These are phyloP conservation scores for Brassicogethes aeneus DNA, from an alignment of 2,888 invertebrate genomes.

Conservation along the genomic window DNA sequence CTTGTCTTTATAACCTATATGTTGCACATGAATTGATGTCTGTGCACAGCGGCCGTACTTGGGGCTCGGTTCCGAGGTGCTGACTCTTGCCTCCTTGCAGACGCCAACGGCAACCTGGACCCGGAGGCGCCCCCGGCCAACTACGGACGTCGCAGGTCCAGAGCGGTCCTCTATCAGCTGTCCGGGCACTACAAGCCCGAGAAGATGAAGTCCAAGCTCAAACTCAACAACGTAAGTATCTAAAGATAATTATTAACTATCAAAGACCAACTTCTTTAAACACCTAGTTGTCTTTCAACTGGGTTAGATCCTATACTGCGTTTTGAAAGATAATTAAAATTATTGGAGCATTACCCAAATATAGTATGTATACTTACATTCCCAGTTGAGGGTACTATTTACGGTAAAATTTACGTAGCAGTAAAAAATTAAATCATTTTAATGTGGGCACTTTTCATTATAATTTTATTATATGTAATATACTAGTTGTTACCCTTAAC, in stretches of 20 bases:
- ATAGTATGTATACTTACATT: no score
- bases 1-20: no score
- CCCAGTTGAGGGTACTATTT: no score
- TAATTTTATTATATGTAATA: no score
- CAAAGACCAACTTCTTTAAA: slow-evolving; percentile 14
- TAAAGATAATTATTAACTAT: background rate
- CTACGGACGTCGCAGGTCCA: slow-evolving; percentile 84
- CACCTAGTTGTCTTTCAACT: slow-evolving; percentile 3
- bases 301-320: slow-evolving; percentile 3
- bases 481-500: no score
- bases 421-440: no score
- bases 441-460: no score
- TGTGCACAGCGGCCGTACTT: slow-evolving; percentile 64
- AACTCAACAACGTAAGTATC: slow-evolving; percentile 84
- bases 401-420: no score
- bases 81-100: slow-evolving; percentile 71
- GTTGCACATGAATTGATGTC: background rate
- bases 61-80: slow-evolving; percentile 73
- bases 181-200: slow-evolving; percentile 95
- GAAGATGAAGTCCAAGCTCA: slow-evolving; percentile 86
- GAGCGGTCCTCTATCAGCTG: slow-evolving; percentile 92
- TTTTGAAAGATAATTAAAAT: no score
- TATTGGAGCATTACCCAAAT: no score
- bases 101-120: slow-evolving; percentile 72
- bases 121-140: slow-evolving; percentile 70